Base-by-base conservation (phyloP, 2,888 invertebrate genomes). In the Bruchidius siliquastri region DNA sequence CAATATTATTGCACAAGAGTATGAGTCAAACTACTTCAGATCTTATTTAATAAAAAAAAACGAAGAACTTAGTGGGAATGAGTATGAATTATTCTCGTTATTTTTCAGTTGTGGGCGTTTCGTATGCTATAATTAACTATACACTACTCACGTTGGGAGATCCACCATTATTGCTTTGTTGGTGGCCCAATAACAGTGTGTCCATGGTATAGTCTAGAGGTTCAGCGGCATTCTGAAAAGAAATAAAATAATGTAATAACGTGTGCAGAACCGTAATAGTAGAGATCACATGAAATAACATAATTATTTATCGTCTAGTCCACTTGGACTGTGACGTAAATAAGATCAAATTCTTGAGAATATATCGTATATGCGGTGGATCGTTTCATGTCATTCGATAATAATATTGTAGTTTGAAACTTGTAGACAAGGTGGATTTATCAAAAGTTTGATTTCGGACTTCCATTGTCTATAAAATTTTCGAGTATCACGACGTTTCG, bases 191-290 rank as follows among this genome's bases (percentile, higher is more conserved):
- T 66, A 84, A 79, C 71, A 85, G 77, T 21, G 84, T 82, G 76
- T 85, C 85, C 85, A 85, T 85, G 72, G 82, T 82, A 75, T 82
- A 83, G 76, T 81, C 82, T 78, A 83, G 77, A 73, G 82, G 80
- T 78, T 80, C 79, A 72, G 74, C 79, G 75, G 81, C 79, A 79
- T 81, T 78, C 83, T 83, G 80, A 22, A 81, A 80, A 71, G 76
- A 79, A 74, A 76, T 79, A 76, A 74, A 74, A 72, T 20, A 32
- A 70, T 71, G 3, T 67, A 68, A 70, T 66, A 30, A 8, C 8
- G 49, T 49, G 49, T 49, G 49, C 49, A 18, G 18, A 49, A 49
- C 49, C 49, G 49, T 49, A 49, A 18, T 13, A 49, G 49, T 13
- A 13, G 49, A 49, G 13, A 49, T 13, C 49, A 49, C 13, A 49